Evolutionary conservation across 2,797 vertebrate species (phyloP).

Genomic region (Falco novaeseelandiae): DNA sequence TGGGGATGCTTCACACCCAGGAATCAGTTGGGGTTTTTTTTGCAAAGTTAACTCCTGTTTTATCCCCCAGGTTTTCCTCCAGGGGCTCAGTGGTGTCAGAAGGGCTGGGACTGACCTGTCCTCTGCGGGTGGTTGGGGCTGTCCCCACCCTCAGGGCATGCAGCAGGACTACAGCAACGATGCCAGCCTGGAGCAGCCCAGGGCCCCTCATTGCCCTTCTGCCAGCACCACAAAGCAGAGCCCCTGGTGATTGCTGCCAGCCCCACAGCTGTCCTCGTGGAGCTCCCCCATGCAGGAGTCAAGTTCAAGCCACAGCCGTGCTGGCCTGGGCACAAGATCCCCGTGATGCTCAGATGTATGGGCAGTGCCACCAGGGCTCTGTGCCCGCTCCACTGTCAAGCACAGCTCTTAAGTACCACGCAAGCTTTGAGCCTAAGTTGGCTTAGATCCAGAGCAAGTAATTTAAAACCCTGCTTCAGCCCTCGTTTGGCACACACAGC

Average conservation of each 20-base stretch:
- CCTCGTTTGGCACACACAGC: background rate
- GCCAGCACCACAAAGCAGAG: background rate
- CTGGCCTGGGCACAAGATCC: background rate
- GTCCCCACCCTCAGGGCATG: background rate
- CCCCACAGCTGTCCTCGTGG: background rate
- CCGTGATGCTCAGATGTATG: background rate
- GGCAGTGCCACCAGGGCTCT: background rate
- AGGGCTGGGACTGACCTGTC: background rate
- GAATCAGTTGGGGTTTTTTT: background rate
- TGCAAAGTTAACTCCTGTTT: background rate
- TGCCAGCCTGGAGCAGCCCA: background rate
- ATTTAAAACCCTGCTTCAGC: too few relatives aligned
- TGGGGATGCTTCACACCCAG: rapidly evolving
- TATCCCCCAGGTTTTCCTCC: background rate
- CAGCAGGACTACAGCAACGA: background rate
- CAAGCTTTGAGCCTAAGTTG: background rate
- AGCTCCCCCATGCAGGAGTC: background rate
- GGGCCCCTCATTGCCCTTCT: background rate
- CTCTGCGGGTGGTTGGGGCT: rapidly evolving
- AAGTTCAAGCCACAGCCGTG: background rate
- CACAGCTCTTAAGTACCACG: background rate
- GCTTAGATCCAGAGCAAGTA: background rate
- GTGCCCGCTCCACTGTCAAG: background rate
- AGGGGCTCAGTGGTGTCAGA: background rate
- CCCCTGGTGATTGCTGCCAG: too few relatives aligned